Evolutionary conservation across 2,113 vertebrate species (phyloP), one percentile per base, ranked within the genome.

Genomic region (Clarias batrachus): DNA sequence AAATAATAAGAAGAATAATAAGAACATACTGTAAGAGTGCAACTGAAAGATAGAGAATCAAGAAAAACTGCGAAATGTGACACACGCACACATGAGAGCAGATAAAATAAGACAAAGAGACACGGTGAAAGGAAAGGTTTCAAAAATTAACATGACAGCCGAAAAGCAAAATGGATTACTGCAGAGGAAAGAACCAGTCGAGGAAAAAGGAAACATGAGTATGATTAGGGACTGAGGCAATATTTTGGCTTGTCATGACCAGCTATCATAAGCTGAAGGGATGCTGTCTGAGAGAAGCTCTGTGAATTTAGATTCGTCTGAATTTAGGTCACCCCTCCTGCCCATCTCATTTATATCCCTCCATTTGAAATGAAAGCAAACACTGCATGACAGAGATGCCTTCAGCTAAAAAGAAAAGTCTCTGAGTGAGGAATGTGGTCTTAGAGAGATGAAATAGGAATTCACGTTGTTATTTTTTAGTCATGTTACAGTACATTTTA

Each of bases 261-360:
- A 79, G 65, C 27, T 3, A 60, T 33, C 60, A 79, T 37, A 59
- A 80, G 63, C 27, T 80, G n/a, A 86, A 65, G n/a, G 59, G 37
- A 56, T 63, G 30, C 57, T 71, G 33, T 33, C 59, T 82, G 71
- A 88, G 62, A 73, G 25, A 76, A 52, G 33, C 60, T 79, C 74
- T 77, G 74, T 77, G 74, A 77, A 77, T 91, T 86, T 86, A 89
- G 88, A 74, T 25, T 74, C 23, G 23, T 56, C 13, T 77, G 74
- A 77, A 77, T 91, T 87, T 87, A 91, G 88, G 88, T 91, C 89
- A 92, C 48, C 60, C 70, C 63, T 80, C 56, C 76, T 70, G 57
- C 88, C 21, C 81, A 6, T 3, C 57, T 16, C 59, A 87, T 78
- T 65, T 73, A 59, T 83, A 74, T 71, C 62, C 83, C 83, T 82